phyloP scores from a whole-genome alignment of 1,140 invertebrate genomes.

The Chrysoperla carnea region DNA sequence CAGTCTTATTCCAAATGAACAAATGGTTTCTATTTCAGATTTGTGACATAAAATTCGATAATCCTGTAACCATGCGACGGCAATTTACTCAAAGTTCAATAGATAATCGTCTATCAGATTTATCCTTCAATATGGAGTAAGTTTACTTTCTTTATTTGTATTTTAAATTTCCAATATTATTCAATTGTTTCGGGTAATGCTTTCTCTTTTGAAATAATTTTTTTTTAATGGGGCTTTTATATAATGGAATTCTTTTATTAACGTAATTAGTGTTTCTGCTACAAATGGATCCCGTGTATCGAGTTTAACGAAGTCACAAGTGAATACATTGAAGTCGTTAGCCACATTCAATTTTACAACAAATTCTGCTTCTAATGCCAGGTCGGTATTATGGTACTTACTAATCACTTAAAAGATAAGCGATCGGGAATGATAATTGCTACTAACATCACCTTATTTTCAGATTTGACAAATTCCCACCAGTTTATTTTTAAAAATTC shows the following conservation, averaged over 20 bases:
- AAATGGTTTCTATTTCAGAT: slow-evolving; percentile 21
- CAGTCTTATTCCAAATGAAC: neutral
- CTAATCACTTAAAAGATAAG: no score
- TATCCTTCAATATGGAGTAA: slow-evolving; percentile 26
- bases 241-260: slow-evolving; percentile 1
- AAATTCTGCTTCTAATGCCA: slow-evolving; percentile 14
- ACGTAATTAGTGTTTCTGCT: neutral
- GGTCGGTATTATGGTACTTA: neutral
- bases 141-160: slow-evolving; percentile 10
- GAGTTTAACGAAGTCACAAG: slow-evolving; percentile 33
- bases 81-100: slow-evolving; percentile 14
- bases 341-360: slow-evolving; percentile 30
- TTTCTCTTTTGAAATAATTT: neutral
- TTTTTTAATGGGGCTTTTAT: neutral
- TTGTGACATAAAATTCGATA: slow-evolving; percentile 38
- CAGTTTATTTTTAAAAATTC: no score
- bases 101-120: slow-evolving; percentile 17
- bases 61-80: slow-evolving; percentile 31
- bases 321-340: slow-evolving; percentile 30
- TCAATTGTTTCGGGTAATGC: neutral
- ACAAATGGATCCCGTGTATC: slow-evolving; percentile 28
- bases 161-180: slow-evolving; percentile 1
- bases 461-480: no score
- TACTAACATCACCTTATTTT: slow-evolving; percentile 2
- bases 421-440: slow-evolving; percentile 11